Evolutionary conservation across 2,113 vertebrate species (phyloP), one percentile per base, ranked within the genome.

Genomic region (Corvus moneduloides): DNA sequence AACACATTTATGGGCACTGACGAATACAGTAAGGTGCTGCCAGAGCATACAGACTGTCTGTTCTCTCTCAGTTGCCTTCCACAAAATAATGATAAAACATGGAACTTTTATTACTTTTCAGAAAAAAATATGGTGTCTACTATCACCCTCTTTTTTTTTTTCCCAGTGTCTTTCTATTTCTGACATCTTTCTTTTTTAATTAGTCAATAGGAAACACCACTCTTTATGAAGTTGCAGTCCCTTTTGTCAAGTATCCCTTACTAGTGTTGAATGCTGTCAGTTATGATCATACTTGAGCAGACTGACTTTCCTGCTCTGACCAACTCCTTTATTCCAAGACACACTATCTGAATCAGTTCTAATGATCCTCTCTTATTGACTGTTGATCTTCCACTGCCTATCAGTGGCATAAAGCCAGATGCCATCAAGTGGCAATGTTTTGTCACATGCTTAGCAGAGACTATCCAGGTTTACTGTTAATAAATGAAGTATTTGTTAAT

Each of bases 321-420:
- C 39, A 94, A 67, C 43, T 63, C 43, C 89, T 90, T 84, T 71
- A 55, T 76, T 84, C 61, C 84, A 43, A 10, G 84, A 52, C 59
- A 63, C 33, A 3, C 17, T 46, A 48, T 67, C 35, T 87, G 76
- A 90, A 92, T 90, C 52, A 44, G 43, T 74, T 86, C 33, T 87
- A 93, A 94, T 89, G 86, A 94, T 92, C 68, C 28, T 61, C 24
- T 82, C n/a, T 33, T 88, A 95, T 43, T 86, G 83, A 84, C 79
- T 78, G 88, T 48, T 96, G 76, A 49, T 87, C 56, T 72, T 93
- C 26, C 17, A 11, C 33, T 56, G 97, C 93, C 95, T 97, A 87
- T 97, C 89, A 85, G 68, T 98, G 98, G 96, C 91, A 97, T 73
- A 86, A 84, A 96, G 97, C 96, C 97, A 99, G 97, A 97, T 96